Percentiles rank a stretch among this genome's conserved stretches.
These are phyloP conservation scores for Siderastrea radians DNA, from an alignment of 92 coral and sea anemone species.

Conservation along the genomic window DNA sequence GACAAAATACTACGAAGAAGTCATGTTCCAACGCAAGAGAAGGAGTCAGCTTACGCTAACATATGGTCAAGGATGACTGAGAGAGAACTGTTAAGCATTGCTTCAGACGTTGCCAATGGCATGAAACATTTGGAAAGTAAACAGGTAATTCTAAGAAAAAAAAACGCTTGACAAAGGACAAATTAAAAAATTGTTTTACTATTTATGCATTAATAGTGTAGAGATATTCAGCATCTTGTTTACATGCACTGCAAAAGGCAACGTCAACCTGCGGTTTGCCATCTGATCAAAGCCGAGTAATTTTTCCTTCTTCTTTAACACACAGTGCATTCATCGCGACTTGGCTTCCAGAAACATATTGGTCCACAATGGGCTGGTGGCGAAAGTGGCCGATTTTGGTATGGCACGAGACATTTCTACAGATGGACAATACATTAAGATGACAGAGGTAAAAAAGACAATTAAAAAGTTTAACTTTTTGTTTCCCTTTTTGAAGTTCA, in stretches of 20 bases:
- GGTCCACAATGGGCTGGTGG: conserved; percentile 75
- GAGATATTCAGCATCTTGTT: too few species aligned
- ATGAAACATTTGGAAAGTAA: conserved; percentile 82
- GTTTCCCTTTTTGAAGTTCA: too few species aligned
- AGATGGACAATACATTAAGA: conserved; percentile 78
- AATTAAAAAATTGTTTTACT: too few species aligned
- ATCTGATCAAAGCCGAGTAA: too few species aligned
- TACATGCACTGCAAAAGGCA: too few species aligned
- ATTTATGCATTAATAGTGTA: too few species aligned
- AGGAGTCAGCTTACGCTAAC: conserved; percentile 61
- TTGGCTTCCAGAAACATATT: conserved; percentile 90
- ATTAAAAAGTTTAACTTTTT: too few species aligned
- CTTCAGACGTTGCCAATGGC: conserved; percentile 81
- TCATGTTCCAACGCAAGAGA: conserved; percentile 35
- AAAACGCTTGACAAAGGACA: not conserved
- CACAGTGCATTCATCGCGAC: conserved; percentile 88
- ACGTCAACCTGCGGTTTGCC: too few species aligned
- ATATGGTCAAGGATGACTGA: conserved; percentile 84
- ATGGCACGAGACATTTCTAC: conserved; percentile 81
- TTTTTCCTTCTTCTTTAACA: not conserved
- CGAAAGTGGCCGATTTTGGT: conserved; percentile 93
- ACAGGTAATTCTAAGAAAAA: conserved; percentile 35
- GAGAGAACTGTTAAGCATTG: conserved; percentile 83
- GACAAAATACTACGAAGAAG: conserved; percentile 71
- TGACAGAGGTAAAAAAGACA: conserved; percentile 58